Evolutionary conservation across 2,888 invertebrate species (phyloP).

Genomic region (Coelopa pilipes): DNA sequence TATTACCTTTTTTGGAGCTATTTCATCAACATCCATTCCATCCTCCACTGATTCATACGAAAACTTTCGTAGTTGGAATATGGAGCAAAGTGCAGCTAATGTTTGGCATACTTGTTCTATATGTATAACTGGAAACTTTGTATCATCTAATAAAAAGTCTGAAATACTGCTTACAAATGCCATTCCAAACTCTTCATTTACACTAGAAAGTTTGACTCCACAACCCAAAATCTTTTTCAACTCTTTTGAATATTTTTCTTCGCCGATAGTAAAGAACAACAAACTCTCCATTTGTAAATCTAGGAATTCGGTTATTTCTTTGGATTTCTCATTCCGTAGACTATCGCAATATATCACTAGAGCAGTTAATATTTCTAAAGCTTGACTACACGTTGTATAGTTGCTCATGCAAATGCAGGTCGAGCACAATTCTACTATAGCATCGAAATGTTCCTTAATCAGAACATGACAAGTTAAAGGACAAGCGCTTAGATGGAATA

Average conservation of each 20-base stretch:
- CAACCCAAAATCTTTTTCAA: conserved; percentile 69
- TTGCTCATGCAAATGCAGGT: conserved; percentile 63
- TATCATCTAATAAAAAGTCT: conserved; percentile 62
- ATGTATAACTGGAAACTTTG: conserved; percentile 59
- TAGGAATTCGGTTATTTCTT: conserved; percentile 59
- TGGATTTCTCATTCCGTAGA: conserved; percentile 49
- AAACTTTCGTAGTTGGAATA: conserved; percentile 63
- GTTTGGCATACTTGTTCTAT: conserved; percentile 76
- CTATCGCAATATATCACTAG: conserved; percentile 51
- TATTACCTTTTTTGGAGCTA: conserved; percentile 6
- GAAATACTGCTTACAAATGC: conserved; percentile 76
- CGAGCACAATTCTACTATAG: conserved; percentile 61
- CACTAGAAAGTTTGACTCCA: conserved; percentile 77
- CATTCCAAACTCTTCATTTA: conserved; percentile 72
- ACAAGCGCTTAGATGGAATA: conserved; percentile 63
- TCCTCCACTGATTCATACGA: conserved; percentile 40
- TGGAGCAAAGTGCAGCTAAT: conserved; percentile 78
- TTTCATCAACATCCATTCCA: conserved; percentile 56
- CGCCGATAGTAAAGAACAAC: conserved; percentile 61
- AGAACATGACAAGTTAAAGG: conserved; percentile 64
- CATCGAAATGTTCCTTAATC: conserved; percentile 59
- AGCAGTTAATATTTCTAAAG: conserved; percentile 63
- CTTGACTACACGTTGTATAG: conserved; percentile 63
- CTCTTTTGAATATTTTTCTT: conserved; percentile 58
- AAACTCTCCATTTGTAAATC: conserved; percentile 65